Base-by-base conservation (phyloP, 2,113 vertebrate species). In the Antigone vipio region DNA sequence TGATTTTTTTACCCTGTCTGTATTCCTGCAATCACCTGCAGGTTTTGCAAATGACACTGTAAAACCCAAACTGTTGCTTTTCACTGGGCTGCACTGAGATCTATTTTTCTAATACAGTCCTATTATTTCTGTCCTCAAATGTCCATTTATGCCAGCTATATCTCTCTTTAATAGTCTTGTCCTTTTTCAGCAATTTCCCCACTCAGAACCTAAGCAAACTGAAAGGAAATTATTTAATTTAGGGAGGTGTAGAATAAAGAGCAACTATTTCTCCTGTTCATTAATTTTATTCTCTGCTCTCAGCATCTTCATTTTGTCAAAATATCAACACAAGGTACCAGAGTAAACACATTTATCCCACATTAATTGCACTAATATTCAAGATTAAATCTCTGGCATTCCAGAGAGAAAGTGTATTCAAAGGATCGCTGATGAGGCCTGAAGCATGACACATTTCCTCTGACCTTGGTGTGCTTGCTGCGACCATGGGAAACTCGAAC, bases 121-220 rank as follows among this genome's bases (percentile, higher is more conserved):
- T 81, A 68, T 50, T 35, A 55, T 32, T 87, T 47, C 68, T 79
- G 68, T 94, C 85, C 93, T 95, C 10, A 5, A 38, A 93, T 50
- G 77, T 23, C 73, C 10, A 9, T 89, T 96, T 84, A 66, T 74
- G 35, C 35, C 90, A 81, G 29, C 69, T 63, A 63, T 93, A 91
- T 92, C 77, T 95, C 85, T 91, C 66, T 91, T 92, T 93, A 92
- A 96, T 80, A 92, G 60, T 71, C 88, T 38, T 84, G 88, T 81
- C 85, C 72, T 63, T 79, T 96, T 95, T 75, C 85, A 77, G 75
- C 49, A n/a, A 55, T 94, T 89, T 93, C 77, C 73, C 67, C 42
- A 9, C 71, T 92, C 27, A 12, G 58, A 53, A 85, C 49, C 55
- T 62, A 44, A 76, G 76, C 50, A 96, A 92, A 89, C 44, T 12